These are phyloP conservation scores for Galagoides demidoff DNA, from an alignment of 2,797 vertebrate species.

Conservation along the genomic window DNA sequence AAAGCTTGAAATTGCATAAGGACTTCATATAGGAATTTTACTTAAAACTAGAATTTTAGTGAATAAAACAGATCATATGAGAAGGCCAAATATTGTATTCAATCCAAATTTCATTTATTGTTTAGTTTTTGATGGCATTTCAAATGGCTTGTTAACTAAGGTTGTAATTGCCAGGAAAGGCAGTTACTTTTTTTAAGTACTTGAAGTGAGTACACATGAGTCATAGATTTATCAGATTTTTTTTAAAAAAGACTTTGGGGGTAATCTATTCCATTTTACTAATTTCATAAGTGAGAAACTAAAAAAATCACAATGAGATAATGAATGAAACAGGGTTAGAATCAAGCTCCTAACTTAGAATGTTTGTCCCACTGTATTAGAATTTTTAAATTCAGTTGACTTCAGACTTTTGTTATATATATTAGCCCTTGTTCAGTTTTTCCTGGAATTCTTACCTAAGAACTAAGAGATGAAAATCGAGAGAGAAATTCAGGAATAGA, in stretches of 20 bases:
- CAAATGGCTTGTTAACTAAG: constrained; percentile 44
- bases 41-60: constrained; percentile 54
- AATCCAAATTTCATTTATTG: constrained; percentile 50
- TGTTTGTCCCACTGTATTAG: not conserved
- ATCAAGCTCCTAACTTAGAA: constrained; percentile 27
- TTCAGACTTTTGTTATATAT: constrained; percentile 4
- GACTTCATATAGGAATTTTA: constrained; percentile 44
- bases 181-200: constrained; percentile 54
- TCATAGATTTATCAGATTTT: constrained; percentile 4
- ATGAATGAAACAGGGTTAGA: constrained; percentile 21
- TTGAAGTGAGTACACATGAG: constrained; percentile 2
- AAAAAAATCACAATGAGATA: not conserved
- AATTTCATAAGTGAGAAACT: constrained; percentile 29
- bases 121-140: constrained; percentile 67
- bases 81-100: constrained; percentile 52
- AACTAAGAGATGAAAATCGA: not conserved
- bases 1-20: constrained; percentile 25
- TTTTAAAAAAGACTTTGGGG: not conserved
- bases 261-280: constrained; percentile 34
- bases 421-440: not conserved
- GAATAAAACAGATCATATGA: not conserved
- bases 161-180: constrained; percentile 48
- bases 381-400: not conserved
- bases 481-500: not conserved
- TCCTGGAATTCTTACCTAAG: not conserved